Percentiles rank a stretch among this genome's conserved stretches.
Conservation (phyloP, 1,140 invertebrate genomes). For the Holcopasites calliopsidis region DNA sequence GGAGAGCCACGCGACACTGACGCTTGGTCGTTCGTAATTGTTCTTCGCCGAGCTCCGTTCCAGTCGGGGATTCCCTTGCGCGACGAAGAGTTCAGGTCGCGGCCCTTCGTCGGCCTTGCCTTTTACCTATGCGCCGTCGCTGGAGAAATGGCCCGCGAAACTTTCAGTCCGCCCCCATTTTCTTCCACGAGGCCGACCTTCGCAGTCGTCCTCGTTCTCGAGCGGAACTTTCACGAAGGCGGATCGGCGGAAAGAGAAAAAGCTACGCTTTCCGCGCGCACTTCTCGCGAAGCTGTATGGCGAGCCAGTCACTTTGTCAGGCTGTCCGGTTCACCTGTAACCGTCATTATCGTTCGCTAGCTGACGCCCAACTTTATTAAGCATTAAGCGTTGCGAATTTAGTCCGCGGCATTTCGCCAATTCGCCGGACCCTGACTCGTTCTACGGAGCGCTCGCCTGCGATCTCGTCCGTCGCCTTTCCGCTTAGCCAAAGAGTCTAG, state of each 20-base stretch:
- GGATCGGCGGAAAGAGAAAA: not conserved
- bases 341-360: conserved; percentile 15
- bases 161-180: not conserved
- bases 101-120: too few relatives aligned
- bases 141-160: not conserved
- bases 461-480: too few relatives aligned
- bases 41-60: conserved; percentile 72
- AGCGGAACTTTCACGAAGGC: not conserved
- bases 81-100: not conserved
- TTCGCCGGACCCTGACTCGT: conserved; percentile 20
- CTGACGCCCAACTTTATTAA: conserved; percentile 41
- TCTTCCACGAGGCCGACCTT: not conserved
- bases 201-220: not conserved
- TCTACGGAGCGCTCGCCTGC: not conserved
- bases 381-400: conserved; percentile 42
- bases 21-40: conserved; percentile 62
- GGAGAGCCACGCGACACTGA: conserved; percentile 20
- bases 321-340: too few relatives aligned
- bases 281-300: not conserved
- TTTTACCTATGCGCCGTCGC: too few relatives aligned
- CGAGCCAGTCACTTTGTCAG: too few relatives aligned
- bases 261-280: not conserved
- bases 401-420: conserved; percentile 60
- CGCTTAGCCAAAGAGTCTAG: too few relatives aligned
- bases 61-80: conserved; percentile 27